These are phyloP conservation scores for Gryllus longicercus DNA, from an alignment of 2,888 invertebrate genomes.

Conservation along the genomic window DNA sequence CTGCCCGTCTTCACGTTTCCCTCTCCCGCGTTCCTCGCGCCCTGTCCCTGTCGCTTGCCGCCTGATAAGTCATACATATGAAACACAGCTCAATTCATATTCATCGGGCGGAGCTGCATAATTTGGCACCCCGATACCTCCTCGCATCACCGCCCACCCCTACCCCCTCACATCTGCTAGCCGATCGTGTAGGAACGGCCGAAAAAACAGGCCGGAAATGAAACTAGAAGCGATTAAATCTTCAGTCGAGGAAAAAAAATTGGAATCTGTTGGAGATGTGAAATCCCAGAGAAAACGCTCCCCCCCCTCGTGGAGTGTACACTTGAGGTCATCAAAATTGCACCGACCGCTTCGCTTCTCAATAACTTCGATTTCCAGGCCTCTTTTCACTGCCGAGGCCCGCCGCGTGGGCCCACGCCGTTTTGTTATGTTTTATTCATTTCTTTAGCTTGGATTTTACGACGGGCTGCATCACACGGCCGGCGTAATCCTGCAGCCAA, in stretches of 20 bases:
- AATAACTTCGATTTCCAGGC: not conserved
- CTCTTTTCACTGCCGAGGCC: not conserved
- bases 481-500: too few relatives aligned
- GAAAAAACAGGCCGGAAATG: not conserved
- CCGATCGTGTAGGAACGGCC: not conserved
- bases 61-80: conserved; percentile 8
- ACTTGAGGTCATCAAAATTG: conserved; percentile 8
- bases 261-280: not conserved
- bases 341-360: not conserved
- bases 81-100: conserved; percentile 7
- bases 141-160: not conserved
- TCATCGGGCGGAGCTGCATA: conserved; percentile 7
- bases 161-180: not conserved
- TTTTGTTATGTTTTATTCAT: conserved; percentile 8
- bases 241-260: not conserved
- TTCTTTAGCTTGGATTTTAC: conserved; percentile 8
- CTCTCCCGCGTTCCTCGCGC: too few relatives aligned
- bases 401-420: not conserved
- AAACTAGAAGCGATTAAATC: not conserved
- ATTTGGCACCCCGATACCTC: not conserved
- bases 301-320: not conserved
- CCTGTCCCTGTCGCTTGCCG: not conserved
- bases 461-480: not conserved
- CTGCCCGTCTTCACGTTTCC: too few relatives aligned
- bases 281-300: not conserved